phyloP scores from a whole-genome alignment of 1,140 invertebrate species.

The Mya arenaria region DNA sequence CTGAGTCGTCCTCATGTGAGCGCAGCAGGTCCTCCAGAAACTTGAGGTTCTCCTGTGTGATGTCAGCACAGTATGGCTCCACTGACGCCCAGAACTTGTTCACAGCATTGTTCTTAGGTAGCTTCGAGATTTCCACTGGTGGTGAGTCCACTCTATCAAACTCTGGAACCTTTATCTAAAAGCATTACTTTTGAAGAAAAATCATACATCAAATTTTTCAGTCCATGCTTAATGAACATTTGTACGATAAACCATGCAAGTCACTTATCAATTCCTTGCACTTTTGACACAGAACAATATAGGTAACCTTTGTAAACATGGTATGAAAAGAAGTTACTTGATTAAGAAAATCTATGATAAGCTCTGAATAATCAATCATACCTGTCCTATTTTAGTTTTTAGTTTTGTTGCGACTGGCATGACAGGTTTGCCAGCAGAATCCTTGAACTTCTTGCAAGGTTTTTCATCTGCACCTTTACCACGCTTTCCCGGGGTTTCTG shows the following conservation, averaged over 20 bases:
- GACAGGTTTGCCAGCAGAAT: constrained; percentile 70
- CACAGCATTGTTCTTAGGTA: constrained; percentile 94
- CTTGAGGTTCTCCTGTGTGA: constrained; percentile 90
- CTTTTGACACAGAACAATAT: too few relatives aligned
- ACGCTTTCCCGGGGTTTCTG: constrained; percentile 75
- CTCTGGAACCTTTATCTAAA: constrained; percentile 68
- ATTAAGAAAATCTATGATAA: too few relatives aligned
- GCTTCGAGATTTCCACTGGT: constrained; percentile 81
- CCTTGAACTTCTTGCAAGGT: constrained; percentile 80
- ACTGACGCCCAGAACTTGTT: constrained; percentile 98
- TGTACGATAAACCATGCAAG: too few relatives aligned
- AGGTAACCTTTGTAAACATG: too few relatives aligned
- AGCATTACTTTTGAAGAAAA: too few relatives aligned
- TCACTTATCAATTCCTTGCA: too few relatives aligned
- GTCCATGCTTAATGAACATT: too few relatives aligned
- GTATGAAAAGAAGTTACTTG: too few relatives aligned
- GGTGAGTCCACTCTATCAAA: constrained; percentile 72
- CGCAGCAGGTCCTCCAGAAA: constrained; percentile 72
- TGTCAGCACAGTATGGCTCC: constrained; percentile 94
- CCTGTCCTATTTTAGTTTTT: constrained; percentile 46
- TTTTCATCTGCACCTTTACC: constrained; percentile 77
- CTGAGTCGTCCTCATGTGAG: constrained; percentile 86
- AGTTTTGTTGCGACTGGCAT: constrained; percentile 53
- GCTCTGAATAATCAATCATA: too few relatives aligned
- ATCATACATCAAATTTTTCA: too few relatives aligned